Base-by-base conservation (phyloP, 2,113 vertebrate species). In the Sebastes fasciatus region DNA sequence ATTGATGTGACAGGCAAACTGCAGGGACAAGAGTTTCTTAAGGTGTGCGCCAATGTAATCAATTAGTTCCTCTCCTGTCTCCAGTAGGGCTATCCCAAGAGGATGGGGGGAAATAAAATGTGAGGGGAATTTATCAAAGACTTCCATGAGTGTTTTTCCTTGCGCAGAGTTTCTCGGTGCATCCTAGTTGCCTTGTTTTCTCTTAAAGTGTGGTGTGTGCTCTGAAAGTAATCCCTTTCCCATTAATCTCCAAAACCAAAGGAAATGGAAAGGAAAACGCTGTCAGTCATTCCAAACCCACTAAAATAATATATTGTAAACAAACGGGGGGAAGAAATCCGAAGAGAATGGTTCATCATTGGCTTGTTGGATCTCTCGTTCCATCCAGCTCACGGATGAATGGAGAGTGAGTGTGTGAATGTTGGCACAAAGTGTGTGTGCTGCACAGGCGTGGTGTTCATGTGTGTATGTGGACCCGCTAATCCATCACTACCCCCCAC, bases 401-500 rank as follows among this genome's bases (percentile, higher is more conserved):
- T 70, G 77, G 61, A 78, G 23, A 69, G 19, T 14, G 67, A 72
- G 66, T 75, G 74, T 81, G 74, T 70, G 58, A 75, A 77, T 62
- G 68, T 49, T 82, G 80, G 82, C 55, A 76, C 71, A 40, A 54
- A 61, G 40, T 66, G 57, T 82, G 71, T 57, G 60, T 51, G 34
- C 23, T 58, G 34, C 43, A 81, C n/a, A 61, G 60, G 70, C 42
- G 60, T 75, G 73, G 55, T 70, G 52, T 72, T 61, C 45, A 65
- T 84, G 79, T 51, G 66, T 77, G 61, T 43, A 45, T 78, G 77
- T 76, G 81, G 66, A 86, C 62, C 80, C 64, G 5, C 80, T 89
- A 88, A 91, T 89, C 80, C 84, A 89, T 91, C 86, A 90, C 81
- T 49, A 72, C 60, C 80, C 76, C 80, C 77, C 66, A 74, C 64